phyloP scores from a whole-genome alignment of 1,140 invertebrate genomes.

The Plutomurus gul region DNA sequence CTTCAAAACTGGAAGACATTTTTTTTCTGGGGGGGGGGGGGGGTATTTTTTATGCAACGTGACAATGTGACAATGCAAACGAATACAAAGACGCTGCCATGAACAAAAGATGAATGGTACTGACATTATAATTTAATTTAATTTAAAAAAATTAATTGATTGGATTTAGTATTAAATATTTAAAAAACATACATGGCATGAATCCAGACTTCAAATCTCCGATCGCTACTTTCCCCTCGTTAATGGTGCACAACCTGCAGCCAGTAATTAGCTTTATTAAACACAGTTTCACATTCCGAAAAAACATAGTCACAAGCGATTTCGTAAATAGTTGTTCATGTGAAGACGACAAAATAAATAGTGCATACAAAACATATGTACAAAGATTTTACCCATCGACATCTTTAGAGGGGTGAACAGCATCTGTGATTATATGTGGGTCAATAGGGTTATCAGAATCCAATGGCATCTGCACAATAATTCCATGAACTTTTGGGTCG shows the following conservation, averaged over 20 bases:
- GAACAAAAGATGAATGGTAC: no score
- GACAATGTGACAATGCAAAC: no score
- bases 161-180: no score
- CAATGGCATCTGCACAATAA: slow-evolving; percentile 96
- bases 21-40: no score
- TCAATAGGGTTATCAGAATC: slow-evolving; percentile 82
- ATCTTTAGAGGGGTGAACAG: slow-evolving; percentile 85
- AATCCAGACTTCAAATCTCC: slow-evolving; percentile 81
- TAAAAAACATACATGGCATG: slow-evolving; percentile 90
- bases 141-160: no score
- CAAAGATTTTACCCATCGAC: slow-evolving; percentile 85
- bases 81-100: no score
- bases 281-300: neutral
- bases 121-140: no score
- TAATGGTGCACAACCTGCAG: slow-evolving; percentile 80
- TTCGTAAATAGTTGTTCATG: neutral
- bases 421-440: slow-evolving; percentile 82
- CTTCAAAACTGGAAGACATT: no score
- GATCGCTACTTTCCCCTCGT: slow-evolving; percentile 84
- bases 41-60: no score
- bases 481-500: slow-evolving; percentile 85
- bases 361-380: neutral
- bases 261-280: neutral
- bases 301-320: neutral
- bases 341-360: neutral